Evolutionary conservation across 2,888 invertebrate genomes (phyloP).

Genomic region (Trileptium ribeirensis): DNA sequence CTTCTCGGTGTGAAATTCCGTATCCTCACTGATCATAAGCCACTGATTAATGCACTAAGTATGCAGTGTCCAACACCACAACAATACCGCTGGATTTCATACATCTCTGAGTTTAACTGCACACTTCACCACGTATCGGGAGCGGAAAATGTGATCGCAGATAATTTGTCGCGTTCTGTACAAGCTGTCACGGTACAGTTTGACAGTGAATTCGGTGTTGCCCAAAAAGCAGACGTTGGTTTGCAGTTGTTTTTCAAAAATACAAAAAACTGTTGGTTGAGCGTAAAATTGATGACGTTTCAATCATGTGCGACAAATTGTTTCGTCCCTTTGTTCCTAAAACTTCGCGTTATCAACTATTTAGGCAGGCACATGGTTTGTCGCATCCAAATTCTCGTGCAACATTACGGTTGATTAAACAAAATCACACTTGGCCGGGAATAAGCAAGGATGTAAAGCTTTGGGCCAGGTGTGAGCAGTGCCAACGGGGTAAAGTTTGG

Average conservation of each 20-base stretch:
- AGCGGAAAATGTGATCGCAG: neutral
- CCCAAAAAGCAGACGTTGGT: too few relatives aligned
- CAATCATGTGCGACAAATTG: too few relatives aligned
- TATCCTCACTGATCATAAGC: too few relatives aligned
- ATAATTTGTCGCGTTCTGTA: neutral
- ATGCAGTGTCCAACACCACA: neutral
- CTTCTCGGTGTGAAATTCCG: neutral
- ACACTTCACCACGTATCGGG: neutral
- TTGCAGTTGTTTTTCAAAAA: too few relatives aligned
- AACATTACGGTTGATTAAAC: too few relatives aligned
- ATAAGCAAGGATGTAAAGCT: neutral
- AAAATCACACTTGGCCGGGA: constrained; percentile 16
- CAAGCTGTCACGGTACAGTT: neutral
- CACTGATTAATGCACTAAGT: neutral
- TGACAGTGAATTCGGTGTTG: neutral
- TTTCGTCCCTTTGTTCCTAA: too few relatives aligned
- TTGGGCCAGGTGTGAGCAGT: constrained; percentile 12
- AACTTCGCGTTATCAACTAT: too few relatives aligned
- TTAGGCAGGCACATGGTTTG: too few relatives aligned
- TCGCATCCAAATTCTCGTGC: too few relatives aligned
- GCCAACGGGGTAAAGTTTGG: constrained; percentile 3
- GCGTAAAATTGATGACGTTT: too few relatives aligned
- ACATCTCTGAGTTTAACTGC: constrained; percentile 3
- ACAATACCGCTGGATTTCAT: neutral
- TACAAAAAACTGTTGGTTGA: too few relatives aligned